Percentiles rank a stretch among this genome's conserved stretches.
Evolutionary conservation across 92 coral and sea anemone genomes (phyloP).

Genomic region (Galaxea fascicularis): DNA sequence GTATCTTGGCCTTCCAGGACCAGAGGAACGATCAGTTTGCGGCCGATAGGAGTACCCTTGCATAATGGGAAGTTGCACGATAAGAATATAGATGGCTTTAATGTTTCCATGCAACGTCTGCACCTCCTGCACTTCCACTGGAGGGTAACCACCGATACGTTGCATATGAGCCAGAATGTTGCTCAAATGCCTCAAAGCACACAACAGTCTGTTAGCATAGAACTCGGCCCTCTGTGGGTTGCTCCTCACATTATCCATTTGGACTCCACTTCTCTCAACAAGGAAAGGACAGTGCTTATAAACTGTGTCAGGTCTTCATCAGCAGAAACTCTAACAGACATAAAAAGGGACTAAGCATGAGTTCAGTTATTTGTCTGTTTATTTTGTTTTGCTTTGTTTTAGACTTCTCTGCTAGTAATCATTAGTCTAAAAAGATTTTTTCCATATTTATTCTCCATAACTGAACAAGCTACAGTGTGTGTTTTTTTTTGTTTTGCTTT

Average conservation of each 20-base stretch:
- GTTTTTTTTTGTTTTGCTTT: too few relatives aligned
- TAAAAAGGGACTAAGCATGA: too few relatives aligned
- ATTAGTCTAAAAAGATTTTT: too few relatives aligned
- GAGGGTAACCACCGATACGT: neutral
- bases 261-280: conserved; percentile 12
- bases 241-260: conserved; percentile 15
- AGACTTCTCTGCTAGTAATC: too few relatives aligned
- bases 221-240: conserved; percentile 50
- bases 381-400: too few relatives aligned
- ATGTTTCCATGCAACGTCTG: conserved; percentile 13
- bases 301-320: conserved; percentile 37
- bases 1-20: conserved; percentile 59
- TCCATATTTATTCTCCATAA: too few relatives aligned
- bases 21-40: conserved; percentile 16
- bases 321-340: neutral
- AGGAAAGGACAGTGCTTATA: too few relatives aligned
- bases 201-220: conserved; percentile 59
- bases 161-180: conserved; percentile 29
- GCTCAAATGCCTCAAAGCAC: conserved; percentile 36
- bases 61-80: conserved; percentile 35
- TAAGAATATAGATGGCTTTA: conserved; percentile 1
- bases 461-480: too few relatives aligned
- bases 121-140: neutral
- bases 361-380: too few relatives aligned
- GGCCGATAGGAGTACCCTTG: conserved; percentile 47